These are phyloP conservation scores for Sebastes reedi DNA, from an alignment of 2,797 vertebrate genomes.

Conservation along the genomic window DNA sequence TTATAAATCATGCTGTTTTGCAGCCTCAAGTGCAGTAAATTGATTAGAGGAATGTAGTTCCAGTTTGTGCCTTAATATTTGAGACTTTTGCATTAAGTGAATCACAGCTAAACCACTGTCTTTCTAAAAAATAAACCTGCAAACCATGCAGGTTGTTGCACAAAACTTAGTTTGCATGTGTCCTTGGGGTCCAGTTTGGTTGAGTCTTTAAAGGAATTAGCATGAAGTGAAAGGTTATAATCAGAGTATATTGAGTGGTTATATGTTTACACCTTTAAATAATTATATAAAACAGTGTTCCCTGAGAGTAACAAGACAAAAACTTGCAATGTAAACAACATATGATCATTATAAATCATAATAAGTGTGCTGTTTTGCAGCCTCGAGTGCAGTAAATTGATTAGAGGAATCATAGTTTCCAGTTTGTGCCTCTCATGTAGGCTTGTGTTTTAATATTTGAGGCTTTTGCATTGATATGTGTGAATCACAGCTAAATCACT, in stretches of 20 bases:
- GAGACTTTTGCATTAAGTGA: background rate
- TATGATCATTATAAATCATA: background rate
- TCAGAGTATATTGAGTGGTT: rapidly evolving
- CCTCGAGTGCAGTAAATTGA: rapidly evolving
- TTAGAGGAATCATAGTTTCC: background rate
- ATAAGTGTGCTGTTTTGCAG: background rate
- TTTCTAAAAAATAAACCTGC: background rate
- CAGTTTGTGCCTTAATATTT: too few species aligned
- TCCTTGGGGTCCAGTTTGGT: background rate
- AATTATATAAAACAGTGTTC: background rate
- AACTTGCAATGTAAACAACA: background rate
- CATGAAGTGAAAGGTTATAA: background rate
- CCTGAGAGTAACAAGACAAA: background rate
- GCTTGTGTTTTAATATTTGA: background rate
- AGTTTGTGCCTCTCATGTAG: background rate
- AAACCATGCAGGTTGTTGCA: background rate
- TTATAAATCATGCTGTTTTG: background rate
- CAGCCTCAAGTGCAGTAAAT: background rate
- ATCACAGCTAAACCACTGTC: background rate
- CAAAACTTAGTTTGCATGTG: background rate
- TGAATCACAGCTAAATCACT: background rate
- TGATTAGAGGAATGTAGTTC: rapidly evolving
- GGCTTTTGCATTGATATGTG: background rate
- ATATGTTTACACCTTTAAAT: background rate
- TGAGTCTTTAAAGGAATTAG: background rate